Conservation (phyloP, 2,113 vertebrate species). For the Ellobius talpinus region DNA sequence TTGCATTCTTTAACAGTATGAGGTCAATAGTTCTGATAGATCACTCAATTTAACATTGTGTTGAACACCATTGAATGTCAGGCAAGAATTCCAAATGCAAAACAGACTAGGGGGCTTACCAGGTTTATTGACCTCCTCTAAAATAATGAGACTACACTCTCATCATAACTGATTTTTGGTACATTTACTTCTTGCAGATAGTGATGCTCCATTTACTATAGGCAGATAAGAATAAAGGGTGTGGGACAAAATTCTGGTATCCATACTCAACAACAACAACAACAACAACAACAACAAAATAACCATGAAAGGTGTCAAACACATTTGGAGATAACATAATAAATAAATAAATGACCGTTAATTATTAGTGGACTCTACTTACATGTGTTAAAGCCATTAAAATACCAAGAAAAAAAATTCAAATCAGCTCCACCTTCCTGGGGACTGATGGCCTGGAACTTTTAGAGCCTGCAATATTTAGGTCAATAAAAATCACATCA, state of each 20-base stretch:
- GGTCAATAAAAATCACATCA: slow-evolving; percentile 40
- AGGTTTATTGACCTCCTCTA: not conserved
- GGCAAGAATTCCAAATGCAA: not conserved
- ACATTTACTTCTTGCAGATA: not conserved
- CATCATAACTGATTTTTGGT: not conserved
- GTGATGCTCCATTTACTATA: not conserved
- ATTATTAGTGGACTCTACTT: not conserved
- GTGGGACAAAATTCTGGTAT: not conserved
- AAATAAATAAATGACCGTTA: not conserved
- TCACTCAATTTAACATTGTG: not conserved
- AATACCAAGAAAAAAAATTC: not conserved
- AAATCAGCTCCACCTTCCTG: slow-evolving; percentile 1
- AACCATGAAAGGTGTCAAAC: not conserved
- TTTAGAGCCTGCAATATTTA: not conserved
- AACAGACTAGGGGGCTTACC: not conserved
- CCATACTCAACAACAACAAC: not conserved
- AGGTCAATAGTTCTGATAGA: not conserved
- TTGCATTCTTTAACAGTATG: not conserved
- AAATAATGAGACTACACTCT: not conserved
- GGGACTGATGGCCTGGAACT: slow-evolving; percentile 8
- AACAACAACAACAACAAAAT: not conserved
- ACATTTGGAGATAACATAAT: not conserved
- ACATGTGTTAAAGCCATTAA: not conserved
- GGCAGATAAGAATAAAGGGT: not conserved
- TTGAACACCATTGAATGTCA: not conserved